Evolutionary conservation across 92 coral and sea anemone genomes (phyloP).

Genomic region (Bergia sp.): DNA sequence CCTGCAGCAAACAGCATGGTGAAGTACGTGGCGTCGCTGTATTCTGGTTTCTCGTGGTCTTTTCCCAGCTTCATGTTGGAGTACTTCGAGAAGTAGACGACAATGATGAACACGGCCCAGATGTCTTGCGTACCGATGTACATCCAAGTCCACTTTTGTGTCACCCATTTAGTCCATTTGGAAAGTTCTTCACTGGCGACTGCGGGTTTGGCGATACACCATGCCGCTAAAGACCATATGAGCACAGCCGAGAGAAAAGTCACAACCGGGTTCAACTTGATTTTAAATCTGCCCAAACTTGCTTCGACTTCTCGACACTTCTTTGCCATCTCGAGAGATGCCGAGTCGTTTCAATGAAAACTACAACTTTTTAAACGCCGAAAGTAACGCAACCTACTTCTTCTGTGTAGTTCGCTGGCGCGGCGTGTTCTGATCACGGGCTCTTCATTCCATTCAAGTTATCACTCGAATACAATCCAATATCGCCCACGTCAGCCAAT

Average conservation of each 20-base stretch:
- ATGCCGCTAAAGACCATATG: conserved; percentile 48
- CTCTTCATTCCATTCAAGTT: not conserved
- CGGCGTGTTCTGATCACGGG: not conserved
- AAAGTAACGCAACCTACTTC: not conserved
- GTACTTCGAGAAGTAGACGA: conserved; percentile 53
- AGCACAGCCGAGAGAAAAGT: conserved; percentile 44
- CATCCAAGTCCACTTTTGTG: conserved; percentile 56
- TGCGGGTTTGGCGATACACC: conserved; percentile 41
- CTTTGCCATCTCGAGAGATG: conserved; percentile 12
- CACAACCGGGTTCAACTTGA: conserved; percentile 58
- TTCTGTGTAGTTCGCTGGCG: not conserved
- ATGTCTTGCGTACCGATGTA: conserved; percentile 55
- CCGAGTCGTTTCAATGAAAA: not conserved
- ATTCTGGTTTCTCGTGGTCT: conserved; percentile 54
- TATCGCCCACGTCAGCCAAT: not conserved
- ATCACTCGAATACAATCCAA: not conserved
- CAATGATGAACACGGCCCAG: conserved; percentile 50
- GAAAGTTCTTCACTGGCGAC: conserved; percentile 14
- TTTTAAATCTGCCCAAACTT: conserved; percentile 41
- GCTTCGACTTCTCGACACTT: conserved; percentile 47
- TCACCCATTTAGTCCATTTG: conserved; percentile 50
- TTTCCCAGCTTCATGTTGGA: conserved; percentile 57
- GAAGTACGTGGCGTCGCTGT: conserved; percentile 54
- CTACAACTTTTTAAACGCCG: not conserved
- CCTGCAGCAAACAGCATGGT: conserved; percentile 61